phyloP scores from a whole-genome alignment of 2,888 invertebrate species.

The Spilarctia lutea region DNA sequence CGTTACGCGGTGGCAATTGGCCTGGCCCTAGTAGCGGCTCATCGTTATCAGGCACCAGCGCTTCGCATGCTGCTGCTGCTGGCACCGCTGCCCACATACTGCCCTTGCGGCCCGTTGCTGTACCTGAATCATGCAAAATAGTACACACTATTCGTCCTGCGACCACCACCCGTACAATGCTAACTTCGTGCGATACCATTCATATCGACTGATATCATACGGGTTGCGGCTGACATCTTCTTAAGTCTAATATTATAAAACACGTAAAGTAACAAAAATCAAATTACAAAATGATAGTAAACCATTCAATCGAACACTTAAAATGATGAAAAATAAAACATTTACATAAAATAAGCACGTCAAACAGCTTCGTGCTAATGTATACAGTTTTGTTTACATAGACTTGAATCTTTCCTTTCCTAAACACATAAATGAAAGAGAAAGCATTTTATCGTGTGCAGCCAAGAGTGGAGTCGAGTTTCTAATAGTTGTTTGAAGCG shows the following conservation, averaged over 20 bases:
- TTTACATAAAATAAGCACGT: conserved; percentile 85
- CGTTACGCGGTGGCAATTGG: conserved; percentile 92
- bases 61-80: conserved; percentile 75
- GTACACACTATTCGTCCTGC: conserved; percentile 45
- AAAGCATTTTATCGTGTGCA: conserved; percentile 84
- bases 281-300: conserved; percentile 73
- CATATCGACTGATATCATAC: conserved; percentile 29
- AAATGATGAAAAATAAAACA: conserved; percentile 76
- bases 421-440: conserved; percentile 85
- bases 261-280: conserved; percentile 63
- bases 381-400: conserved; percentile 78
- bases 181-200: conserved; percentile 23
- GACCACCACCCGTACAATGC: conserved; percentile 40
- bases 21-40: conserved; percentile 91
- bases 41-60: conserved; percentile 76
- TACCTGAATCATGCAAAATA: conserved; percentile 73
- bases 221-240: conserved; percentile 33
- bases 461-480: conserved; percentile 85
- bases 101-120: conserved; percentile 85
- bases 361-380: conserved; percentile 85
- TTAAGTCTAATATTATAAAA: conserved; percentile 48
- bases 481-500: conserved; percentile 85
- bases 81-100: conserved; percentile 86
- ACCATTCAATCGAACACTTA: conserved; percentile 83
- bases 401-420: conserved; percentile 74